Evolutionary conservation across 2,113 vertebrate species (phyloP).

Genomic region (Trichechus manatus): DNA sequence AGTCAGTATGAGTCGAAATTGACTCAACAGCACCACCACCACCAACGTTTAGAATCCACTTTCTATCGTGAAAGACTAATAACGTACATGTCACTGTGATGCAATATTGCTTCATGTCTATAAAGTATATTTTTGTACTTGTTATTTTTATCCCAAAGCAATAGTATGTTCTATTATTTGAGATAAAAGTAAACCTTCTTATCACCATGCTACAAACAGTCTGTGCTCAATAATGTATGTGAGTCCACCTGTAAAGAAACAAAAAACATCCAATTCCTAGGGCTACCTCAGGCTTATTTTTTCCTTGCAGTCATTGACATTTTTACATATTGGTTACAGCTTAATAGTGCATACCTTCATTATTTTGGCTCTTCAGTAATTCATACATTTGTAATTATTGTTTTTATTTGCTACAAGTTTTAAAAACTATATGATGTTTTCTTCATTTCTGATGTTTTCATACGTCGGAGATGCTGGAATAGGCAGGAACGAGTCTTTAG

Average conservation of each 20-base stretch:
- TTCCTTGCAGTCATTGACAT: background rate
- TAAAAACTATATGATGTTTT: background rate
- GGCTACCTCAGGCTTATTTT: background rate
- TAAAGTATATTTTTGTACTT: background rate
- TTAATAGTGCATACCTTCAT: background rate
- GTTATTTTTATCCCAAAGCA: constrained; percentile 17
- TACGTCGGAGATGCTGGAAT: background rate
- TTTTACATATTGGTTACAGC: background rate
- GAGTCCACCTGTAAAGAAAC: background rate
- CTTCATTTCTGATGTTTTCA: background rate
- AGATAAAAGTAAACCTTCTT: background rate
- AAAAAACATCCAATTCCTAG: background rate
- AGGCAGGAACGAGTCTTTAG: background rate
- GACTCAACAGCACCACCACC: no score
- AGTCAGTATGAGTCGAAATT: no score
- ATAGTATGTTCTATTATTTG: background rate
- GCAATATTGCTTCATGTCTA: background rate
- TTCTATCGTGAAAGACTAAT: background rate
- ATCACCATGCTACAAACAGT: background rate
- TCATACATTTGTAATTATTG: background rate
- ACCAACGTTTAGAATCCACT: background rate
- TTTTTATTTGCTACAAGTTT: constrained; percentile 26
- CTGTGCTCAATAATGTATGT: background rate
- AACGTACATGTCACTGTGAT: background rate
- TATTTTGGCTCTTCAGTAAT: constrained; percentile 20